Evolutionary conservation across 2,888 invertebrate species (phyloP), one percentile per base, ranked within the genome.

Genomic region (Chrysotoxum bicinctum): DNA sequence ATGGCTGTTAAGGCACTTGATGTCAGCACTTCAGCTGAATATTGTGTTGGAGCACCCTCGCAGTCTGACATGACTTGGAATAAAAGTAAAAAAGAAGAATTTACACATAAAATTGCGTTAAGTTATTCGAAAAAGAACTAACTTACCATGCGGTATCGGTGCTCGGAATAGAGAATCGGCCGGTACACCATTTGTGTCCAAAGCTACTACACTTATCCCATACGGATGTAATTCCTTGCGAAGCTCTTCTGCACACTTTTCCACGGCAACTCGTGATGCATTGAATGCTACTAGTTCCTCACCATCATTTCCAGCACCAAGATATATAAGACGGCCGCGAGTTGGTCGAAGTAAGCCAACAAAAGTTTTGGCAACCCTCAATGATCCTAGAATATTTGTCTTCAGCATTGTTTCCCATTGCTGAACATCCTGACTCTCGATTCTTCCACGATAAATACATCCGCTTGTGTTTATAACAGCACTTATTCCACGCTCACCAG

Each of bases 401-500:
- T 94, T 94, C 54, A 95, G 91, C 93, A 95, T 94, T 19, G 94
- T 93, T 88, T 95, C 95, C 95, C 95, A 95, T 82, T 92, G 92
- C 74, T 91, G 90, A 3, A 91, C 91, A 81, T 96, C 95, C 88
- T 95, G 95, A 87, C 93, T 93, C 87, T 95, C 95, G 70, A 95
- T 93, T 45, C 94, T 92, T 21, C 96, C 96, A 12, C 95, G 94
- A 77, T 95, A 95, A 77, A 95, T 95, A 88, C 95, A 93, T 32
- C 97, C 96, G 23, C 96, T 96, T 35, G 97, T 97, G 92, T 97
- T 96, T 86, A 97, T 94, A 30, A 97, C 96, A 60, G 96, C 96
- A 94, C 96, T 89, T 75, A 92, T 92, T 94, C 97, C 96, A 90
- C 96, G 96, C 93, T 96, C 96, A 48, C 96, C 96, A 64, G 96